Evolutionary conservation across 2,888 invertebrate genomes (phyloP).

Genomic region (Drosophila austrosaltans): DNA sequence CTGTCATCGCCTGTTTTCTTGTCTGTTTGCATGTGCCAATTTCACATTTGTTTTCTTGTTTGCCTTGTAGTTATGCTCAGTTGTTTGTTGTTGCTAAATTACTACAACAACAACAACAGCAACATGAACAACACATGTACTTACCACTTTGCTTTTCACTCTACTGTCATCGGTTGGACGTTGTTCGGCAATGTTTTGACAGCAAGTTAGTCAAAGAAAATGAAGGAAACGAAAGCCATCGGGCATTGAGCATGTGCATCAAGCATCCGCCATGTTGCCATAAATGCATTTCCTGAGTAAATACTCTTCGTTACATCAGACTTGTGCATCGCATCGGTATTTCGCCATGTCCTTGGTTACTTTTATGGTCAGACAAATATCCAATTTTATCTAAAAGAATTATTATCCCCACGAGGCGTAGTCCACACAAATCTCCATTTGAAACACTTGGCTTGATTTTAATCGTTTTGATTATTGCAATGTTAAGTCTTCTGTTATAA

Average conservation of each 20-base stretch:
- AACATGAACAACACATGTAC: slow-evolving; percentile 5
- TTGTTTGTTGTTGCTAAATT: slow-evolving; percentile 73
- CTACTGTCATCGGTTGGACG: slow-evolving; percentile 30
- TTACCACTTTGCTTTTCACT: slow-evolving; percentile 44
- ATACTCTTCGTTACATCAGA: slow-evolving; percentile 45
- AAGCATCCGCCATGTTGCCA: slow-evolving; percentile 31
- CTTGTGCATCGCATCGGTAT: slow-evolving; percentile 11
- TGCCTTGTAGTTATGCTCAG: slow-evolving; percentile 66
- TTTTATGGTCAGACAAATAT: slow-evolving; percentile 35
- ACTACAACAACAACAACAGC: slow-evolving; percentile 41
- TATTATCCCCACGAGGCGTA: slow-evolving; percentile 2
- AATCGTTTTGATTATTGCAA: background rate
- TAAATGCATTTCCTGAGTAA: slow-evolving; percentile 73
- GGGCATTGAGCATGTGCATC: slow-evolving; percentile 18
- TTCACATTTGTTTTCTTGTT: slow-evolving; percentile 62
- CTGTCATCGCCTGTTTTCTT: slow-evolving; percentile 32
- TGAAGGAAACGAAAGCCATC: slow-evolving; percentile 14
- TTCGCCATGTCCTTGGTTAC: slow-evolving; percentile 34
- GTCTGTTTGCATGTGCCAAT: slow-evolving; percentile 56
- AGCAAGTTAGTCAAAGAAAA: slow-evolving; percentile 62
- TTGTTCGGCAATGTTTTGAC: slow-evolving; percentile 64
- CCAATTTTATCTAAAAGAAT: slow-evolving; percentile 31
- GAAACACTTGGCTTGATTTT: background rate
- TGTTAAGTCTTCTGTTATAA: background rate
- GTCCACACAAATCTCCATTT: background rate